Percentiles rank a stretch among this genome's conserved stretches.
phyloP scores from a whole-genome alignment of 2,113 vertebrate species.

The Ifrita kowaldi region DNA sequence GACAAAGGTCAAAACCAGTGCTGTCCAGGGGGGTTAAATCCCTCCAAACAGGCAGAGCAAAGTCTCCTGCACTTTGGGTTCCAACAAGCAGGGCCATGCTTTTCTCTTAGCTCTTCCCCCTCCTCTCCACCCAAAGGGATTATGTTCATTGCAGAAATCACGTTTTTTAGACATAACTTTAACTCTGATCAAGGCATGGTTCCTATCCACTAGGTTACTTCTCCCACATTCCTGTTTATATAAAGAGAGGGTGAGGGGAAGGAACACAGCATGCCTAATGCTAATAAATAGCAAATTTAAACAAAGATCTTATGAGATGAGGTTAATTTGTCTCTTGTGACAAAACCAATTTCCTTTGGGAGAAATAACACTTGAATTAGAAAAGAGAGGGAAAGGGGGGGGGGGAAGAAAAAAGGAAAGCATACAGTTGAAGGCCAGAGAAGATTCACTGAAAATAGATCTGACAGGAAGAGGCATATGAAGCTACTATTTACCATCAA shows the following conservation, averaged over 20 bases:
- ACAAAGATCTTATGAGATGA: neutral
- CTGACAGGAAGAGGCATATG: neutral
- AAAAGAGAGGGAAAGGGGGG: neutral
- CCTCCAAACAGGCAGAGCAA: too few species aligned
- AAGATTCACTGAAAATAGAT: neutral
- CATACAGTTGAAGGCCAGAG: neutral
- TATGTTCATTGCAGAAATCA: neutral
- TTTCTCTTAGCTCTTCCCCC: neutral
- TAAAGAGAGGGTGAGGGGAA: neutral
- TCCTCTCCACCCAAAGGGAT: neutral
- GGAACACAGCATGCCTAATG: neutral
- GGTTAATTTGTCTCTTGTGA: neutral
- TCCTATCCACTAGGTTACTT: neutral
- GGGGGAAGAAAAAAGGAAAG: neutral
- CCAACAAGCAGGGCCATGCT: neutral
- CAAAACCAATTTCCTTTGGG: neutral
- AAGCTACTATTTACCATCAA: neutral
- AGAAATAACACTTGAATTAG: neutral
- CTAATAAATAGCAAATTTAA: constrained; percentile 17
- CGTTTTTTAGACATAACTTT: neutral
- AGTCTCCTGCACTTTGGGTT: too few species aligned
- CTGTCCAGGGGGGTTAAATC: too few species aligned
- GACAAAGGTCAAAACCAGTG: too few species aligned
- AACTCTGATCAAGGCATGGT: neutral
- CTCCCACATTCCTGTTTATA: neutral